Conservation (phyloP, 2,888 invertebrate genomes). For the Lasioglossum pauxillum region DNA sequence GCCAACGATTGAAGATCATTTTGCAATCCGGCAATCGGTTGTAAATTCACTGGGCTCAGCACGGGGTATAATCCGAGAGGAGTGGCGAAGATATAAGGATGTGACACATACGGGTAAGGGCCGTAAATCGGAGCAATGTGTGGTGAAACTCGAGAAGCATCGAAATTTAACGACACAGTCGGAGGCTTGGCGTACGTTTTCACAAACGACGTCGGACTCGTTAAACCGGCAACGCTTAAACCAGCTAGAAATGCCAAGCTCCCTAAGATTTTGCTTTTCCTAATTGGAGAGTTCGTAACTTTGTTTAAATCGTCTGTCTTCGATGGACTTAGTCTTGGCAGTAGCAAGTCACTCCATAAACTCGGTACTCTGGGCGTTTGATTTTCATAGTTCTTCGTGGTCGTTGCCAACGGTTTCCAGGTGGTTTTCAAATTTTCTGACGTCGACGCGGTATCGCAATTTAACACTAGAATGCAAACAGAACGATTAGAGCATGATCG, state of each 20-base stretch:
- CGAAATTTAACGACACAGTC: slow-evolving; percentile 55
- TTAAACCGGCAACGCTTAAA: slow-evolving; percentile 70
- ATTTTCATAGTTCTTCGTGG: neutral
- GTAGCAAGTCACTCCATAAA: slow-evolving; percentile 1
- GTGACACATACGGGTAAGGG: slow-evolving; percentile 68
- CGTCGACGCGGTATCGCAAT: slow-evolving; percentile 17
- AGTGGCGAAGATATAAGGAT: slow-evolving; percentile 63
- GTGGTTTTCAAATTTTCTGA: neutral
- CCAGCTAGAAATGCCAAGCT: slow-evolving; percentile 78
- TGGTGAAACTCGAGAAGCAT: slow-evolving; percentile 63
- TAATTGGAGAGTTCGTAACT: slow-evolving; percentile 16
- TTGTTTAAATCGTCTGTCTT: slow-evolving; percentile 17
- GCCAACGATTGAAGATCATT: slow-evolving; percentile 32
- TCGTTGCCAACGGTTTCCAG: neutral
- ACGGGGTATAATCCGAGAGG: slow-evolving; percentile 55
- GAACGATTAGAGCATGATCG: neutral
- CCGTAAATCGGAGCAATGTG: slow-evolving; percentile 76
- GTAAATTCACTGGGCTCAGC: slow-evolving; percentile 56
- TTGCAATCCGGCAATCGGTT: slow-evolving; percentile 31
- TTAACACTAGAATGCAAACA: slow-evolving; percentile 33
- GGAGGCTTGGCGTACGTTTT: slow-evolving; percentile 52
- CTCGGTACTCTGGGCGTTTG: neutral
- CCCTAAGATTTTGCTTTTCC: slow-evolving; percentile 74
- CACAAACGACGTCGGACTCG: slow-evolving; percentile 43
- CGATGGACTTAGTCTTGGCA: neutral